Base-by-base conservation (phyloP, 2,113 vertebrate species). In the Percina caprodes region DNA sequence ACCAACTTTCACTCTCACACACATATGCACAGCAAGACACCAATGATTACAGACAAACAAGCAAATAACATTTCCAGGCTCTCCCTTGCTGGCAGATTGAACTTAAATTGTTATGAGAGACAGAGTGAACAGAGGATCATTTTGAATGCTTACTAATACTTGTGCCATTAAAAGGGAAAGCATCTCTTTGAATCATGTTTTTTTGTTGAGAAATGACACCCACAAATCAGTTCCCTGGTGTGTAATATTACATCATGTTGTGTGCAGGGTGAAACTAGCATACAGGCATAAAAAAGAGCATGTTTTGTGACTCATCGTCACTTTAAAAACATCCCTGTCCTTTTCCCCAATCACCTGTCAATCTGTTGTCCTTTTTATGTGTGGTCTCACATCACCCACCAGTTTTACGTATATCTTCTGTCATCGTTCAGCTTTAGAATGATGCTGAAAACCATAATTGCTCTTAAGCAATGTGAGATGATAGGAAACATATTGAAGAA, bases 11-110 rank as follows among this genome's bases (percentile, higher is more conserved):
- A 82, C 80, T 61, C 82, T 58, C 51, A 8, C 72, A 61, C 78
- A 69, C 85, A 30, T 52, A 82, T 83, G 81, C 82, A 1, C 82
- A 90, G 84, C 77, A 69, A 89, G 90, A 89, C 91, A 46, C 72
- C 85, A 81, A 92, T 93, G 89, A 93, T 94, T 93, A 91, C 89
- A 92, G 89, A 92, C 92, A 93, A 92, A 92, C 76, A 46, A 91
- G 87, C 88, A 91, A 91, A 91, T 91, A 92, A 90, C 86, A 91
- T 88, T 87, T 92, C 89, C 80, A 86, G 83, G 86, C 85, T 86
- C 89, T 79, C 86, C 87, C 86, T 88, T 70, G 39, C 82, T 86
- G 85, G 77, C 80, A 88, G 81, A 88, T 91, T 90, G 88, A 92
- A 88, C 83, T 86, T 71, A 86, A 88, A 91, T 85, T 86, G 87